Evolutionary conservation across 2,113 vertebrate species (phyloP).

Genomic region (Pseudopodoces humilis): DNA sequence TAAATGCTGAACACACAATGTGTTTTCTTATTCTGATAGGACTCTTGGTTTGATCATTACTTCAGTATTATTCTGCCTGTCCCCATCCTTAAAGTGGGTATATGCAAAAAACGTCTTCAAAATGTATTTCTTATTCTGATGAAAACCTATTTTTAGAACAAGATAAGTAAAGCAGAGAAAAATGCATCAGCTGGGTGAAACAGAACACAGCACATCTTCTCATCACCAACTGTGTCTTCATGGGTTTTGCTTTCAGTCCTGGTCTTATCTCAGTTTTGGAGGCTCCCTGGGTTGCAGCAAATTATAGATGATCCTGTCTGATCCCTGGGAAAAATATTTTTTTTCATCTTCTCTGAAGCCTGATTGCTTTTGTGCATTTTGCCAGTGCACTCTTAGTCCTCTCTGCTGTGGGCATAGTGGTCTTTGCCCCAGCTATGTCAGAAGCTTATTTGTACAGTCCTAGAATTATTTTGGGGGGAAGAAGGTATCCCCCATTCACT

Average conservation of each 20-base stretch:
- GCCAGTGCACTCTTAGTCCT: not conserved
- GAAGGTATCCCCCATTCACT: not conserved
- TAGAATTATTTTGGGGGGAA: not conserved
- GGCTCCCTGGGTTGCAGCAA: slow-evolving; percentile 17
- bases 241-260: not conserved
- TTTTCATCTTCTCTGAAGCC: not conserved
- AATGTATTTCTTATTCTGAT: not conserved
- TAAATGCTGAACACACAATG: not conserved
- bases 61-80: not conserved
- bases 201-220: not conserved
- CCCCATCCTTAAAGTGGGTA: not conserved
- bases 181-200: not conserved
- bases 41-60: not conserved
- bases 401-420: not conserved
- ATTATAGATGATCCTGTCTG: slow-evolving; percentile 20
- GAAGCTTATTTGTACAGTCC: not conserved
- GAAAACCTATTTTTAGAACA: not conserved
- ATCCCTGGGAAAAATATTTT: not conserved
- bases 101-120: not conserved
- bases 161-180: not conserved
- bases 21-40: not conserved
- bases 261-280: slow-evolving; percentile 1
- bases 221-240: not conserved
- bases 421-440: not conserved
- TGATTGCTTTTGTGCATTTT: slow-evolving; percentile 2